Percentiles rank a stretch among this genome's conserved stretches.
phyloP scores from a whole-genome alignment of 2,888 invertebrate genomes.

The Calameuta pallipes region DNA sequence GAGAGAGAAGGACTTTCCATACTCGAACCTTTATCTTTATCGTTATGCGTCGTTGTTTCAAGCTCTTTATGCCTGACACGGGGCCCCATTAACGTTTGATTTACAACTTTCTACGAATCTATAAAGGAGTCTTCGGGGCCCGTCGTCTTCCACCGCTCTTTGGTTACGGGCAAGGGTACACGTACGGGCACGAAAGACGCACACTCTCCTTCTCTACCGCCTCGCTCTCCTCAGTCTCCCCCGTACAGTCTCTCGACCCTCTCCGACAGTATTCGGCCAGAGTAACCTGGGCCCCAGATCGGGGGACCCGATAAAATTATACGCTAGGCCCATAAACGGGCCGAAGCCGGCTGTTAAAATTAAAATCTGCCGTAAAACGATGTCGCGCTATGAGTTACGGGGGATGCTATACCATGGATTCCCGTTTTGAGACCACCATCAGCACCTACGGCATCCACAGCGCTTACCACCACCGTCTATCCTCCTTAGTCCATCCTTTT shows the following conservation, averaged over 20 bases:
- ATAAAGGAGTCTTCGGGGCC: slow-evolving; percentile 56
- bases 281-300: slow-evolving; percentile 54
- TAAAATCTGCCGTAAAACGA: slow-evolving; percentile 59
- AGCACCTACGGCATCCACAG: neutral
- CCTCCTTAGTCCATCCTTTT: neutral
- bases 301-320: slow-evolving; percentile 62
- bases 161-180: neutral
- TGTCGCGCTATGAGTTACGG: slow-evolving; percentile 50
- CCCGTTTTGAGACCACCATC: slow-evolving; percentile 7
- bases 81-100: slow-evolving; percentile 65
- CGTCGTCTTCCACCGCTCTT: neutral
- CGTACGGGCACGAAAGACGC: neutral
- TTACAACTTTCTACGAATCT: slow-evolving; percentile 65
- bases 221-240: neutral
- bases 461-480: neutral
- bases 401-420: slow-evolving; percentile 13
- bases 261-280: slow-evolving; percentile 51
- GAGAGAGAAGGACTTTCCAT: neutral
- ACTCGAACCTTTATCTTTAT: slow-evolving; percentile 59
- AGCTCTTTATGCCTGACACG: slow-evolving; percentile 62
- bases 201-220: neutral
- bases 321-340: slow-evolving; percentile 58
- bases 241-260: neutral
- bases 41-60: slow-evolving; percentile 63
- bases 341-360: slow-evolving; percentile 58